These are phyloP conservation scores for Aegotheles bennettii DNA, from an alignment of 2,113 vertebrate genomes.

Conservation along the genomic window DNA sequence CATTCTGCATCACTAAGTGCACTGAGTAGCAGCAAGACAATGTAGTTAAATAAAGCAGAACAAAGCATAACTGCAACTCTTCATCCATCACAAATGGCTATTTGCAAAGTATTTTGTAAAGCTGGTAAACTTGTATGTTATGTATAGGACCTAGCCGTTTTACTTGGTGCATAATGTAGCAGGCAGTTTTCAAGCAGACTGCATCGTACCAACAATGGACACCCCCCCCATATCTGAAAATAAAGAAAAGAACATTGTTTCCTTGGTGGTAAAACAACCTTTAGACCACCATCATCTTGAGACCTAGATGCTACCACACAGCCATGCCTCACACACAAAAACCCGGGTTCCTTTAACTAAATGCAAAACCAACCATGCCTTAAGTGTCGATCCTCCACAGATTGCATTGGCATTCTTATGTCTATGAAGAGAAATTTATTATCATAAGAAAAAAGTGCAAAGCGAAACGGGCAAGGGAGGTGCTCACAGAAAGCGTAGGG, in stretches of 20 bases:
- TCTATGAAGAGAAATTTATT: not conserved
- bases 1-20: not conserved
- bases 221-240: not conserved
- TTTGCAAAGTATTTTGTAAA: not conserved
- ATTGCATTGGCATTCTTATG: too few relatives aligned
- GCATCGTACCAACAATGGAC: not conserved
- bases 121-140: not conserved
- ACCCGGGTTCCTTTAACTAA: not conserved
- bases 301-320: not conserved
- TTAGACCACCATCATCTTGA: not conserved
- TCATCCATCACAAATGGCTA: not conserved
- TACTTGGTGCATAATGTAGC: accelerated
- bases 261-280: not conserved
- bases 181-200: not conserved
- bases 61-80: not conserved
- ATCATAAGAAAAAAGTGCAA: not conserved
- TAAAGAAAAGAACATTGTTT: not conserved
- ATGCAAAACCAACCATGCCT: not conserved
- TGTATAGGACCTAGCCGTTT: accelerated
- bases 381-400: not conserved
- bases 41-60: not conserved
- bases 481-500: accelerated
- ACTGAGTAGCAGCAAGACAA: not conserved
- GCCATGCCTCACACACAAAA: not conserved
- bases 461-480: not conserved